Evolutionary conservation across 2,113 vertebrate genomes (phyloP), one percentile per base, ranked within the genome.

Genomic region (Lethenteron reissneri): DNA sequence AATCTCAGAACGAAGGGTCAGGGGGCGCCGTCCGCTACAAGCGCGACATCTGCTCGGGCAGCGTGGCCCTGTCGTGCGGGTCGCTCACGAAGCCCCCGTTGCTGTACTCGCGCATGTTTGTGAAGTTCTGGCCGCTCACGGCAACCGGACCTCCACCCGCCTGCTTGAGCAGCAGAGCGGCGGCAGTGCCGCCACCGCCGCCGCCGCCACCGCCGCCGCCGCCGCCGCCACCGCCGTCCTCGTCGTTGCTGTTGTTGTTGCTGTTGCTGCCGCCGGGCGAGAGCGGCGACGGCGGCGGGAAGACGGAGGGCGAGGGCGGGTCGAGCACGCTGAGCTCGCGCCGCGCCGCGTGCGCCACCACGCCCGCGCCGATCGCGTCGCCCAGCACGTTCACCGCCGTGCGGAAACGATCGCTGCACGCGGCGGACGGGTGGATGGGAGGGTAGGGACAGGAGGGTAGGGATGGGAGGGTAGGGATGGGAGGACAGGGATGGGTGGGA

Each of bases 321-420:
- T 87, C 88, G 87, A 89, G 88, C 76, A 86, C 86, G 71, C 89
- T 86, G 74, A 99, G 79, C 76, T 99, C 91, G 69, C 79, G 83
- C 81, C 85, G 86, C 17, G 94, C 96, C 3, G 97, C 86, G 73
- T 92, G 92, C 78, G 95, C 89, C 70, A 99, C 90, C 3, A 99
- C 81, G 3, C 89, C 90, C 0, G 94, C 88, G 12, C 92, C 94
- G 21, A 84, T 95, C 2, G 94, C 88, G 3, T 99, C 91, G 9
- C 94, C 94, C 13, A 99, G 83, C 70, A 99, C 92, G 2, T 99
- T 99, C 79, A 99, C 84, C 90, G 92, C 88, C 1, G 94, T 99
- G 73, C 92, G 86, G 82, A 95, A 95, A 69, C 94, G 87, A 78
- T 97, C 91, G 77, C 94, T 99, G 75, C 19, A 68, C 62, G 19